A percentile compares a stretch with the other conserved stretches of the same genome.
phyloP scores from a whole-genome alignment of 2,113 vertebrate genomes.

The Scytalopus superciliaris region DNA sequence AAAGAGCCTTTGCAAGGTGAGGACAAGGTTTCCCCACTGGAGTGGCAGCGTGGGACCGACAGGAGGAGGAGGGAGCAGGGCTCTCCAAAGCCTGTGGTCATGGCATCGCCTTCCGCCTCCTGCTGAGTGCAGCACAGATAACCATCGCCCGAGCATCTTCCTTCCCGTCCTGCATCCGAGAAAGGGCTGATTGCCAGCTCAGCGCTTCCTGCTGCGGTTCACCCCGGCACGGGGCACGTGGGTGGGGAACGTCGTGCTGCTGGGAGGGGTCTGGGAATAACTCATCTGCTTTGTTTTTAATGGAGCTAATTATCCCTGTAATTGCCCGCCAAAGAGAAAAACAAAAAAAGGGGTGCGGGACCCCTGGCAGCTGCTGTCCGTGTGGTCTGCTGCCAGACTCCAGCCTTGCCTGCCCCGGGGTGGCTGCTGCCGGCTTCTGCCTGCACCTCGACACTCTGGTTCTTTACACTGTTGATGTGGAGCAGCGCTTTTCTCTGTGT shows the following conservation, averaged over 20 bases:
- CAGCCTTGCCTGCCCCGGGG: background rate
- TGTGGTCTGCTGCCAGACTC: background rate
- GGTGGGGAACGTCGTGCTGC: rapidly evolving
- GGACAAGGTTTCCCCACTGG: background rate
- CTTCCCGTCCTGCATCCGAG: background rate
- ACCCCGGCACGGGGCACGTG: rapidly evolving
- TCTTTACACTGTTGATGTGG: conserved; percentile 64
- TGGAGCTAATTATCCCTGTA: background rate
- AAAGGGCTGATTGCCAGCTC: background rate
- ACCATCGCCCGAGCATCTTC: background rate
- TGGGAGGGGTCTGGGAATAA: background rate
- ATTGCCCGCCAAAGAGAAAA: conserved; percentile 2
- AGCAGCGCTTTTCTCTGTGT: conserved; percentile 80
- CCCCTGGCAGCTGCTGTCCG: background rate
- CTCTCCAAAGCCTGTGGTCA: background rate
- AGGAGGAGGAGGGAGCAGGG: background rate
- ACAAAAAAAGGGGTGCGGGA: background rate
- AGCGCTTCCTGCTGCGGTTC: background rate
- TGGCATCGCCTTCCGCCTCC: background rate
- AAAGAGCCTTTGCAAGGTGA: background rate
- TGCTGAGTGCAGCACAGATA: background rate
- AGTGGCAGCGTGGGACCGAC: background rate
- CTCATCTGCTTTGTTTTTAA: background rate
- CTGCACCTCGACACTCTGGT: conserved; percentile 51
- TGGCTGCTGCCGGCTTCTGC: background rate